These are phyloP conservation scores for Heteropelma amictum DNA, from an alignment of 2,888 invertebrate species.

Conservation along the genomic window DNA sequence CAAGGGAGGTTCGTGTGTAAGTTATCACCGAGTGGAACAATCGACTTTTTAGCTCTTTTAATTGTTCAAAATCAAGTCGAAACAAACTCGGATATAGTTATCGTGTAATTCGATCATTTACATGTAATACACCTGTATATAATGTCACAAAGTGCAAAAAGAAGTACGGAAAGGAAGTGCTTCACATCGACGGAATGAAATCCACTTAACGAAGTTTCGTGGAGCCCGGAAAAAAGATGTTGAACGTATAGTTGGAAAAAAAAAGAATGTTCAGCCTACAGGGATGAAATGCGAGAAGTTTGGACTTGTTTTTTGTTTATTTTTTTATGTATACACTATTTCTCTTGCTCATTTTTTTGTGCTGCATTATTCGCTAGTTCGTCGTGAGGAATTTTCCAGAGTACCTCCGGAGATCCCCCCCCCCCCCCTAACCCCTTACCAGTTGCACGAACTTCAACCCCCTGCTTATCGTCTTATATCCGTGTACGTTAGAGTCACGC, in stretches of 20 bases:
- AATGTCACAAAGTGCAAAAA: background rate
- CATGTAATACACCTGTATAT: background rate
- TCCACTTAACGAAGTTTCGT: constrained; percentile 43
- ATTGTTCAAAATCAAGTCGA: no score
- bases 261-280: constrained; percentile 2
- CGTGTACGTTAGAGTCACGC: no score
- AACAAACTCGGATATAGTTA: background rate
- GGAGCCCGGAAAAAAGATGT: constrained; percentile 16
- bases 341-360: background rate
- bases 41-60: no score
- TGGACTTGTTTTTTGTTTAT: no score
- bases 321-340: background rate
- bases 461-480: no score
- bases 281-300: background rate
- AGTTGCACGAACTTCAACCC: no score
- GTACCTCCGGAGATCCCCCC: background rate
- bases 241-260: background rate
- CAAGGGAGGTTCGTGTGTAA: background rate
- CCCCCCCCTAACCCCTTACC: no score
- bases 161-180: background rate
- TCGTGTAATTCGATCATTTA: background rate
- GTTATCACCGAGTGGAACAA: no score
- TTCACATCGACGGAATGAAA: constrained; percentile 45
- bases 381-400: constrained; percentile 4
- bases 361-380: constrained; percentile 7